Base-by-base conservation (phyloP, 2,797 vertebrate species). In the Caiman crocodilus region DNA sequence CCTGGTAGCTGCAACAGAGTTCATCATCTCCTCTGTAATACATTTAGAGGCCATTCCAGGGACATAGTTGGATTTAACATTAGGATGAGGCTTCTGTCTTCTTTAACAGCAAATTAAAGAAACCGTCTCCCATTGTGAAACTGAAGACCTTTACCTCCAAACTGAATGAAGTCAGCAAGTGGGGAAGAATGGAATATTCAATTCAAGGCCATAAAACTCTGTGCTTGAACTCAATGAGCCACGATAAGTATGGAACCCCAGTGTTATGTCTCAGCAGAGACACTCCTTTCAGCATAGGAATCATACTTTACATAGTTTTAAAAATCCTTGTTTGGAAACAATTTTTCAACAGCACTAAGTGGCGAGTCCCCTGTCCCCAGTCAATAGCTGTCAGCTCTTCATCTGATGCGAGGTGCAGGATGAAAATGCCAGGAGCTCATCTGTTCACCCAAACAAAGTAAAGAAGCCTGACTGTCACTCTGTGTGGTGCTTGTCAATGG, bases 121-220 rank as follows among this genome's bases (percentile, higher is more conserved):
- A 84, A 78, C 23, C 0, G 59, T 32, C 87, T 21, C 57, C 59
- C 16, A 14, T 25, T 61, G 80, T 30, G 79, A 95, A 94, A 93
- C 85, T 42, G 57, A 88, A 87, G 30, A 85, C 60, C 59, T 93
- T 91, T 90, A 65, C 71, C 77, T 79, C 88, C 77, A 65, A 30
- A 60, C 4, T 1, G 2, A 82, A 61, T 20, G 16, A 85, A 14
- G 7, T 25, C 71, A 67, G 64, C 58, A 28, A 91, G 56, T 3
- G 35, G 57, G 8, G 79, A 26, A 25, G 15, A 14, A 5, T n/a
- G 6, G 91, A 91, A 14, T 3, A 1, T 58, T 93, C 5, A 28
- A 90, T 77, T 2, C 1, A 59, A 89, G 90, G 1, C 4, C 78
- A 12, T 10, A 81, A 20, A 28, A 67, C 5, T 1, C 28, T 2